Base-by-base conservation (phyloP, 1,140 invertebrate species). In the Meteorus sp. region DNA sequence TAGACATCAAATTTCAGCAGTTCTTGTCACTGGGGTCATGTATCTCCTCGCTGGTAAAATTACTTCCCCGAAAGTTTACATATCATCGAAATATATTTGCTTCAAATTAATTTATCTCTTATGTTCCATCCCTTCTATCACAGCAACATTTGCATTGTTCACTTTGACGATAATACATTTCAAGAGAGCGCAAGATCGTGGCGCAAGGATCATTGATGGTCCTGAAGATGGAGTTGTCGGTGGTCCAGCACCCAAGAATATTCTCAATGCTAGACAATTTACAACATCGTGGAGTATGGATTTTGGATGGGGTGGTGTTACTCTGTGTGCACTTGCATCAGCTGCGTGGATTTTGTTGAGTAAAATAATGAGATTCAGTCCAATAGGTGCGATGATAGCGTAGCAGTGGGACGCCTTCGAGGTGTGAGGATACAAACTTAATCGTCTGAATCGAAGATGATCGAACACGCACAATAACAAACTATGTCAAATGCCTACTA, bases 1-100 rank as follows among this genome's bases (percentile, higher is more conserved):
- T 66, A 86, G 91, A 72, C 89, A 91, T 68, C 92, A 94, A 81
- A 92, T 94, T 54, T 92, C 91, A 63, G 92, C 92, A 1, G 92
- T 94, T 3, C 84, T 95, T 7, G 88, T 95, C 2, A 95, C 93
- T 0, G 93, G 92, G 15, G 92, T 95, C 22, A 94, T 95, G 91
- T 94, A 94, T 77, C 79, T 94, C 17, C 75, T 95, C 63, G 92
- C 93, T 78, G 91, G 92, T 93, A 77, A 83, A 25, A 47, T 9
- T 47, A 22, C 4, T 22, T 22, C 13, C 19, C 7, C 2, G 3
- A 3, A 9, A 4, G 1, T 22, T 20, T 47, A 22, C 9, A 27
- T 44, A 27, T 2, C 17, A 23, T 13, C 1, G 22, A 31, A 15
- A 52, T n/a, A 29, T 31, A 22, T 31, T 1, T 2, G 11, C n/a